phyloP scores from a whole-genome alignment of 2,113 vertebrate genomes.

The Thamnaconus septentrionalis region DNA sequence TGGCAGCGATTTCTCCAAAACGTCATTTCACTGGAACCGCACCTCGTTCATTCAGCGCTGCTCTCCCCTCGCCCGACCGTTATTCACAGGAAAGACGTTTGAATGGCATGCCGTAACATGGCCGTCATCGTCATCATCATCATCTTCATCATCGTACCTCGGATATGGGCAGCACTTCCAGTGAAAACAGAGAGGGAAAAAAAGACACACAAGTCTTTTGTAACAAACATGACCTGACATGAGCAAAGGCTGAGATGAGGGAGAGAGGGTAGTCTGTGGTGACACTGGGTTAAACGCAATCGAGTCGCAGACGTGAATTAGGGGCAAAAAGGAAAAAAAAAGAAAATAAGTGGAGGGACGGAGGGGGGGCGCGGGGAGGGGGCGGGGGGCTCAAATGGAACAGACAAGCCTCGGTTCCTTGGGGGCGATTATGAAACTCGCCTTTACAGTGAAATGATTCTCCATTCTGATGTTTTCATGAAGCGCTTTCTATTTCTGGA shows the following conservation, averaged over 20 bases:
- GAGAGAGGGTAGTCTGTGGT: constrained; percentile 44
- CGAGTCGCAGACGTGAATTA: constrained; percentile 61
- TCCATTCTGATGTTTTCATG: constrained; percentile 62
- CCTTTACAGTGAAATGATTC: constrained; percentile 62
- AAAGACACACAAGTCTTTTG: constrained; percentile 50
- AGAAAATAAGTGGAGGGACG: not conserved
- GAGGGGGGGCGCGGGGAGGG: too few relatives aligned
- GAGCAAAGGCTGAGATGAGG: constrained; percentile 51
- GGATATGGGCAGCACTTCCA: too few relatives aligned
- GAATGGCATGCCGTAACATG: constrained; percentile 53
- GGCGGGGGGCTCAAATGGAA: constrained; percentile 50
- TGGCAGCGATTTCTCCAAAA: constrained; percentile 29
- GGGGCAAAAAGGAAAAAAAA: constrained; percentile 33
- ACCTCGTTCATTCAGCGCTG: constrained; percentile 56
- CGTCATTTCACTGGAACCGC: constrained; percentile 31
- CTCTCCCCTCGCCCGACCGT: constrained; percentile 19
- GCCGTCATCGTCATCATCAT: too few relatives aligned
- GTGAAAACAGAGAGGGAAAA: constrained; percentile 22
- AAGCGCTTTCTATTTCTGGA: constrained; percentile 65
- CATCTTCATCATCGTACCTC: too few relatives aligned
- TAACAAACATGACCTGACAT: constrained; percentile 66
- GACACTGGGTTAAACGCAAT: constrained; percentile 70
- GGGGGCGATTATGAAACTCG: constrained; percentile 63
- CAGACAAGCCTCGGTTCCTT: constrained; percentile 64
- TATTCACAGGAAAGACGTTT: constrained; percentile 40